A percentile compares a stretch with the other conserved stretches of the same genome.
These are phyloP conservation scores for Pollenia labialis DNA, from an alignment of 2,888 invertebrate genomes.

Conservation along the genomic window DNA sequence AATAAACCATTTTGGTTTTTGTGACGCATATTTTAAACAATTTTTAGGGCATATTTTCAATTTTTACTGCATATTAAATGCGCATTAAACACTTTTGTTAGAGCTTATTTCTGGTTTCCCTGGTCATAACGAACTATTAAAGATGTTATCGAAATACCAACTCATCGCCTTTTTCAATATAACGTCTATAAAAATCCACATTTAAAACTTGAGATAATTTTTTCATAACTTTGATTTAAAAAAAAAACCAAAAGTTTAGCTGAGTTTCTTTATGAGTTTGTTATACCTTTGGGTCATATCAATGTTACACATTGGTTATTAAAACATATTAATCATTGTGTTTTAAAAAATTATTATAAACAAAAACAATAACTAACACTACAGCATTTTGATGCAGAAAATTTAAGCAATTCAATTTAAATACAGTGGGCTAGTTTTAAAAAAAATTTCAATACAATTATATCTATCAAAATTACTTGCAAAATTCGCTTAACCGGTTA, in stretches of 20 bases:
- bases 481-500: neutral
- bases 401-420: neutral
- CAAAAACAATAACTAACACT: neutral
- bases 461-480: neutral
- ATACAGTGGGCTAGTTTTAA: neutral
- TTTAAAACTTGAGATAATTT: neutral
- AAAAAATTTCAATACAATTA: too few relatives aligned
- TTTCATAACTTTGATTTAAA: neutral
- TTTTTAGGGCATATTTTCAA: too few relatives aligned
- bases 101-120: too few relatives aligned
- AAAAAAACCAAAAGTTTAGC: neutral
- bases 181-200: neutral
- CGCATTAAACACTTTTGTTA: too few relatives aligned
- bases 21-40: too few relatives aligned
- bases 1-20: too few relatives aligned
- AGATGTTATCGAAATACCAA: constrained; percentile 21
- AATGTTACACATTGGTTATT: constrained; percentile 40
- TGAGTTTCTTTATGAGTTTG: constrained; percentile 13
- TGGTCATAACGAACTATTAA: neutral
- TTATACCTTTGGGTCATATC: constrained; percentile 23
- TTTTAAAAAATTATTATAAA: neutral
- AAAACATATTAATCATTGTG: constrained; percentile 34
- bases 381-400: constrained; percentile 12
- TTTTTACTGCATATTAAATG: too few relatives aligned
- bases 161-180: constrained; percentile 19